Evolutionary conservation across 2,113 vertebrate species (phyloP).

Genomic region (Solenodon paradoxus): DNA sequence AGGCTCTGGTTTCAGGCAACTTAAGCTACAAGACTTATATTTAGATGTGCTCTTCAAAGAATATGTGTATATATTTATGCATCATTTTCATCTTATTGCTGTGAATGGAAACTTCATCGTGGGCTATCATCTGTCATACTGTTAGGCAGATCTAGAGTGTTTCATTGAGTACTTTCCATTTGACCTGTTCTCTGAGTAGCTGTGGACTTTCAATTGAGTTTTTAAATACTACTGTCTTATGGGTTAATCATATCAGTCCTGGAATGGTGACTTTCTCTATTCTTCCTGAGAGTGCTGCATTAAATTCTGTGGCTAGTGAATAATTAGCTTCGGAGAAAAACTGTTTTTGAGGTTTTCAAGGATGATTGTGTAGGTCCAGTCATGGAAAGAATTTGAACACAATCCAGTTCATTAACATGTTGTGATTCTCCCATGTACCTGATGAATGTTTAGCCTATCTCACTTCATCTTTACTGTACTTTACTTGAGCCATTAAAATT

Average conservation of each 20-base stretch:
- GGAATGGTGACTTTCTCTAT: background rate
- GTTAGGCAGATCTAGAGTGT: background rate
- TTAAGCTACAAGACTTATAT: background rate
- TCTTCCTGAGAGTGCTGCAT: background rate
- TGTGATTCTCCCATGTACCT: background rate
- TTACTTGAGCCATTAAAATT: background rate
- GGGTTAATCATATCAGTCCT: background rate
- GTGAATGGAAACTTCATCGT: background rate
- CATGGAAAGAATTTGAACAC: background rate
- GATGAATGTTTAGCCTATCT: background rate
- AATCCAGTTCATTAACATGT: background rate
- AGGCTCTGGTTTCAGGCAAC: background rate
- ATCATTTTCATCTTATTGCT: background rate
- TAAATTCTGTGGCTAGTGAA: background rate
- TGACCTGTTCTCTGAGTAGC: background rate
- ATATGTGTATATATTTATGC: background rate
- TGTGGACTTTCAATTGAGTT: background rate
- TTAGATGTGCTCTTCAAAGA: background rate
- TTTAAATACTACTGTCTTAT: background rate
- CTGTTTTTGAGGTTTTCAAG: background rate
- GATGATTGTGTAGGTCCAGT: background rate
- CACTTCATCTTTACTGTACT: background rate
- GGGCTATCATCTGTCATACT: accelerated
- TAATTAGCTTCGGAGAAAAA: background rate
- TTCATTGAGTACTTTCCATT: background rate